Base-by-base conservation (phyloP, 2,113 vertebrate genomes). In the Bubo bubo region DNA sequence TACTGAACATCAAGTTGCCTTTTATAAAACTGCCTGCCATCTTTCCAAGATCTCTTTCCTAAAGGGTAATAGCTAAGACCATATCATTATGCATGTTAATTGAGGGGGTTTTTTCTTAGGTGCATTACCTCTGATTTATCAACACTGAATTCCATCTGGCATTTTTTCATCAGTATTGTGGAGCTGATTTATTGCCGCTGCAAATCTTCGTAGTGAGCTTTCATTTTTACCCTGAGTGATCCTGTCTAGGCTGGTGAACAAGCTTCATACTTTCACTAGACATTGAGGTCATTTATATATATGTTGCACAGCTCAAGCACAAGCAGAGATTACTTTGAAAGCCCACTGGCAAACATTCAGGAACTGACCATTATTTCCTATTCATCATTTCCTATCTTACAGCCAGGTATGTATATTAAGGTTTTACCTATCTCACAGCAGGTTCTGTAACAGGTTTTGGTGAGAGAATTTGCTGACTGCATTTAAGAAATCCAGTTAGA, bases 161-260 rank as follows among this genome's bases (percentile, higher is more conserved):
- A 75, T 79, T 91, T 91, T 90, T 94, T 66, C 6, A 6, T 79
- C 55, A 34, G 12, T 39, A 28, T 22, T 75, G 47, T 14, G 2
- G 43, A 71, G 47, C 32, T 96, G 89, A 96, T 88, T 95, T 84
- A 91, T 89, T 93, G 68, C 32, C 18, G 84, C 68, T 89, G 52
- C 66, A 93, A 67, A 35, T 82, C 73, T 91, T 84, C 18, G 2
- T 16, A 15, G 60, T 24, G 66, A 94, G 50, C 55, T 91, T 86
- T 87, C 43, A 39, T 67, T 91, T 94, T 86, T 20, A 81, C 37
- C 8, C 30, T 45, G 28, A 63, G n/a, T 10, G 1, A 8, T 86
- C 64, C 68, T 89, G 55, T 35, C 67, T 73, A 87, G n/a, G 50
- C 59, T 58, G 49, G 45, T 90, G 62, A 90, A 23, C 7, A 53